These are phyloP conservation scores for Batillaria attramentaria DNA, from an alignment of 1,140 invertebrate species.

Conservation along the genomic window DNA sequence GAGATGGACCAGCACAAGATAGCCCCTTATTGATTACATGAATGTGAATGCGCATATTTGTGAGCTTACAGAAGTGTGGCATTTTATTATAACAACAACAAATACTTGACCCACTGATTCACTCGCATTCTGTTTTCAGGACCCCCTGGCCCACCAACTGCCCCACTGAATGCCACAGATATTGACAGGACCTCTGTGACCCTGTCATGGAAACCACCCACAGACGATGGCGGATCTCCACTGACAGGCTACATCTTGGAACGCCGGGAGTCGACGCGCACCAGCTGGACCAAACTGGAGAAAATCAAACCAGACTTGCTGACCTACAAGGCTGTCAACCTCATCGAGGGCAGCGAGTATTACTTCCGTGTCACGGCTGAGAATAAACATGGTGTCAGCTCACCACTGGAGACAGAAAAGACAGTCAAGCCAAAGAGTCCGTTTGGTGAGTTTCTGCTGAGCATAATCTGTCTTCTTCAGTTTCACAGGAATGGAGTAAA, in stretches of 20 bases:
- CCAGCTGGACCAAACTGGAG: slow-evolving; percentile 86
- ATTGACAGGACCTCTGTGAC: slow-evolving; percentile 71
- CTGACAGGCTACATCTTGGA: slow-evolving; percentile 69
- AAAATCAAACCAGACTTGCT: slow-evolving; percentile 46
- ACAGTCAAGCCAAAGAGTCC: slow-evolving; percentile 89
- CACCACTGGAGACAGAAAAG: slow-evolving; percentile 88
- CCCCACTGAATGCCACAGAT: slow-evolving; percentile 77
- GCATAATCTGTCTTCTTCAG: no score
- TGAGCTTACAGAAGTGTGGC: neutral
- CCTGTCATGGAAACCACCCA: slow-evolving; percentile 67
- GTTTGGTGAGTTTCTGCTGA: slow-evolving; percentile 93
- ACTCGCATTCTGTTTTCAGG: slow-evolving; percentile 25
- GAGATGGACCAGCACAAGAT: no score
- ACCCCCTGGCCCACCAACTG: slow-evolving; percentile 90
- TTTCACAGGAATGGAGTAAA: no score
- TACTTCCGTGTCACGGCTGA: slow-evolving; percentile 92
- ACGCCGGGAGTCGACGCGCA: slow-evolving; percentile 76
- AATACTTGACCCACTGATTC: neutral
- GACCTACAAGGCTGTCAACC: slow-evolving; percentile 88
- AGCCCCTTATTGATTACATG: neutral
- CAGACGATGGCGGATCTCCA: slow-evolving; percentile 66
- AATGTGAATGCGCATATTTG: neutral
- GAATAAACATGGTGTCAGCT: slow-evolving; percentile 85
- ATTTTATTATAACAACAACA: no score
- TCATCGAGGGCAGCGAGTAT: slow-evolving; percentile 86